A percentile compares a stretch with the other conserved stretches of the same genome.
These are phyloP conservation scores for Ptilorrhoa leucosticta DNA, from an alignment of 2,113 vertebrate genomes.

Conservation along the genomic window DNA sequence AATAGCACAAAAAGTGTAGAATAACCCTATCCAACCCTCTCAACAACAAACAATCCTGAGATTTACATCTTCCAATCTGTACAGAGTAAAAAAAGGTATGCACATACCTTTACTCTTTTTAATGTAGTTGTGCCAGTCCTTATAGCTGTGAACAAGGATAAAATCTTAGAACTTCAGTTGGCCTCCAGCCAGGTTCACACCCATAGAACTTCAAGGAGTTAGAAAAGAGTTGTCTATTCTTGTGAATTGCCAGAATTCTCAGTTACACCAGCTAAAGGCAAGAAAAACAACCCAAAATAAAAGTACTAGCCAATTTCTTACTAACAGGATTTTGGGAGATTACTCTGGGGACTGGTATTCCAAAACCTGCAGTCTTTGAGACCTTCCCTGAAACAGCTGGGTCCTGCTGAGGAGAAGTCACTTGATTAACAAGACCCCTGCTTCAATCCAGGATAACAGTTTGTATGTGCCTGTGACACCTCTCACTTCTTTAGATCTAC, in stretches of 20 bases:
- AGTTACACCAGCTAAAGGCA: not conserved
- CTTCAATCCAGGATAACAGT: not conserved
- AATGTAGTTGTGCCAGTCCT: not conserved
- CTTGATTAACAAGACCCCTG: not conserved
- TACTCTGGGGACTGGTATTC: not conserved
- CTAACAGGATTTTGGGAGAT: not conserved
- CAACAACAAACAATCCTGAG: not conserved
- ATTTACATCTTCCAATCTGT: not conserved
- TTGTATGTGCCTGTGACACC: not conserved
- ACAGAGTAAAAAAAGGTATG: not conserved
- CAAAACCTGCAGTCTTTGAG: not conserved
- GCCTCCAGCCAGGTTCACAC: not conserved
- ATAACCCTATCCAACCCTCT: not conserved
- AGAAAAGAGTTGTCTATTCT: not conserved
- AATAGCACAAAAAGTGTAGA: not conserved
- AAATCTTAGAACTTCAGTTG: not conserved
- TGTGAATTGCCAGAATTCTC: not conserved
- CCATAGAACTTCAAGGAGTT: not conserved
- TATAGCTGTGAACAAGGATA: not conserved
- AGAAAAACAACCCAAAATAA: not conserved
- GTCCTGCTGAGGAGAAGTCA: not conserved
- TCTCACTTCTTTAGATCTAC: not conserved
- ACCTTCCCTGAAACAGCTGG: not conserved
- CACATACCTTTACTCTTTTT: not conserved
- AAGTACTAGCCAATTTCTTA: not conserved